These are phyloP conservation scores for Lamellibrachia columna DNA, from an alignment of 2,888 invertebrate genomes.

Conservation along the genomic window DNA sequence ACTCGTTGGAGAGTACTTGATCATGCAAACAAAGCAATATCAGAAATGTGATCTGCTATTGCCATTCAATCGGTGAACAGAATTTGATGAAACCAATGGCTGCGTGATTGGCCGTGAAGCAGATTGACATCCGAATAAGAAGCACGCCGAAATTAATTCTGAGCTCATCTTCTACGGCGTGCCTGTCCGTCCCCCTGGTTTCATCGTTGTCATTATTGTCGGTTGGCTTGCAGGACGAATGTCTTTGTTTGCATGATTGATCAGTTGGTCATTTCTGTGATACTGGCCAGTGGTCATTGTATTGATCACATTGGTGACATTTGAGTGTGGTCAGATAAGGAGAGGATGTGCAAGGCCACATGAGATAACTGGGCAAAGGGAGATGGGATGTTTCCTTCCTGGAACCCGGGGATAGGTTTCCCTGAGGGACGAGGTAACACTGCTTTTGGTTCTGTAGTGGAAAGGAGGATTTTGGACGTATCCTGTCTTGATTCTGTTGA, in stretches of 20 bases:
- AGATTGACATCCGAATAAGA: neutral
- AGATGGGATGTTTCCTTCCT: neutral
- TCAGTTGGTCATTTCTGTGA: neutral
- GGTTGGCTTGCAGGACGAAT: neutral
- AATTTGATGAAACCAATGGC: neutral
- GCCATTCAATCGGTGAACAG: neutral
- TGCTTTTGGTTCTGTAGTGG: neutral
- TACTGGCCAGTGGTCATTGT: neutral
- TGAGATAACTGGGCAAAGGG: neutral
- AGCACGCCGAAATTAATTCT: neutral
- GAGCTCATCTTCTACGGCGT: neutral
- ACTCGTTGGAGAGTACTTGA: neutral
- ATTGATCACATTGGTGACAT: neutral
- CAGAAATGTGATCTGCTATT: neutral
- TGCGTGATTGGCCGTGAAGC: neutral
- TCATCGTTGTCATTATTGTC: neutral
- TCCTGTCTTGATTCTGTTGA: neutral
- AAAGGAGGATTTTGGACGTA: neutral
- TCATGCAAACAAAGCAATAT: neutral
- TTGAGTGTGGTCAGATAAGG: neutral
- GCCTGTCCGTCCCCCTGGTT: neutral
- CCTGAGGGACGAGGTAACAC: neutral
- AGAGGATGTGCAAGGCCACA: neutral
- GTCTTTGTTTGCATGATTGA: neutral
- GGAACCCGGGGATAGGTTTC: neutral